Percentiles rank a stretch among this genome's conserved stretches.
Conservation (phyloP, 2,888 invertebrate species). For the Lutraria lutraria region DNA sequence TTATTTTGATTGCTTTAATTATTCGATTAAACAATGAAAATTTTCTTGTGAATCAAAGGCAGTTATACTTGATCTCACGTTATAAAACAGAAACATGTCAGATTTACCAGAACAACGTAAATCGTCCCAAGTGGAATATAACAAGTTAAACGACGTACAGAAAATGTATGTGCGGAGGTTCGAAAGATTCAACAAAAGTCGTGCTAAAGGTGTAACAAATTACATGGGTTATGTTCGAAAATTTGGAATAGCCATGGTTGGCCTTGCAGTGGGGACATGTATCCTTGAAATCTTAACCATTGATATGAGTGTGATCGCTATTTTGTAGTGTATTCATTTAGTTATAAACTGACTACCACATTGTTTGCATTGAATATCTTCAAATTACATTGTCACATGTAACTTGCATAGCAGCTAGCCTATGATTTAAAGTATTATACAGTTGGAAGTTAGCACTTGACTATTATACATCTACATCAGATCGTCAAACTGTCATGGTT, state of each 20-base stretch:
- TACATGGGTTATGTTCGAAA: no score
- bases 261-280: conserved; percentile 24
- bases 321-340: no score
- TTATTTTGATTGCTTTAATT: no score
- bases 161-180: conserved; percentile 36
- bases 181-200: conserved; percentile 26
- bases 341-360: no score
- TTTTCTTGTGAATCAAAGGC: background rate
- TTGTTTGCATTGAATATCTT: no score
- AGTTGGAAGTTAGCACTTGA: no score
- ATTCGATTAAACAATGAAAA: background rate
- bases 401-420: no score
- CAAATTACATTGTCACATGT: no score
- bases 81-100: conserved; percentile 15
- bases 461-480: no score
- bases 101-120: background rate
- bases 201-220: background rate
- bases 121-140: background rate
- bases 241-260: background rate
- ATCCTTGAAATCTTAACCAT: conserved; percentile 15
- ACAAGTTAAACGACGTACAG: conserved; percentile 30
- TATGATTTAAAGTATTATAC: no score
- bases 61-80: background rate
- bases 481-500: no score
- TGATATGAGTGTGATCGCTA: background rate